Evolutionary conservation across 2,113 vertebrate species (phyloP).

Genomic region (Myotis lucifugus): DNA sequence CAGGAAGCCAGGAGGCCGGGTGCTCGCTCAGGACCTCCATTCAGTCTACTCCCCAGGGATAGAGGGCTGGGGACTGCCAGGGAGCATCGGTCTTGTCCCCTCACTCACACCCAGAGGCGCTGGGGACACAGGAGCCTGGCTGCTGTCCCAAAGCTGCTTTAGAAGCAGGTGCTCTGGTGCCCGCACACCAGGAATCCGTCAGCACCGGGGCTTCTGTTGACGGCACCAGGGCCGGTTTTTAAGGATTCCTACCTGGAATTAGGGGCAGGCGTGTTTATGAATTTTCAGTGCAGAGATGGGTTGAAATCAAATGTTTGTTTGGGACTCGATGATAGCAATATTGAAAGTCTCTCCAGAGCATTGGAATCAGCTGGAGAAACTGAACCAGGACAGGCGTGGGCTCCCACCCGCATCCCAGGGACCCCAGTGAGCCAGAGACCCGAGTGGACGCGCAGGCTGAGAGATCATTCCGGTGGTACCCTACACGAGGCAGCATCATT

Average conservation of each 20-base stretch:
- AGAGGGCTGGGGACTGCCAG: fast-evolving
- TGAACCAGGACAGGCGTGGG: neutral
- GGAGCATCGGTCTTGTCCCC: neutral
- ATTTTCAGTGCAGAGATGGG: neutral
- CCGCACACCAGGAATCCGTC: fast-evolving
- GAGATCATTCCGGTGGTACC: neutral
- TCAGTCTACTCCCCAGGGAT: neutral
- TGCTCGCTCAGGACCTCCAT: neutral
- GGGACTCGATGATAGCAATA: neutral
- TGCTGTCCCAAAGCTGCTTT: fast-evolving
- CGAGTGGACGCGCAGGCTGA: fast-evolving
- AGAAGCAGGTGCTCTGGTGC: too few species aligned
- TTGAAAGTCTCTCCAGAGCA: neutral
- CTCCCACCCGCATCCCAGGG: fast-evolving
- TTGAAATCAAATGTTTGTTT: neutral
- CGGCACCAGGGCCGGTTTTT: neutral
- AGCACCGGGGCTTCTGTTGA: neutral
- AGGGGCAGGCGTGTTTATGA: neutral
- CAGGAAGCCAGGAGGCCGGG: neutral
- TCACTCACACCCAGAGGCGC: neutral
- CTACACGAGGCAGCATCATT: fast-evolving
- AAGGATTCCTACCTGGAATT: neutral
- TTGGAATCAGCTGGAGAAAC: neutral
- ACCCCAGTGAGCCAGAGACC: neutral
- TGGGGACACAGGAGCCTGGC: fast-evolving